A percentile compares a stretch with the other conserved stretches of the same genome.
phyloP scores from a whole-genome alignment of 1,140 invertebrate genomes.

The Calliopsis andreniformis region DNA sequence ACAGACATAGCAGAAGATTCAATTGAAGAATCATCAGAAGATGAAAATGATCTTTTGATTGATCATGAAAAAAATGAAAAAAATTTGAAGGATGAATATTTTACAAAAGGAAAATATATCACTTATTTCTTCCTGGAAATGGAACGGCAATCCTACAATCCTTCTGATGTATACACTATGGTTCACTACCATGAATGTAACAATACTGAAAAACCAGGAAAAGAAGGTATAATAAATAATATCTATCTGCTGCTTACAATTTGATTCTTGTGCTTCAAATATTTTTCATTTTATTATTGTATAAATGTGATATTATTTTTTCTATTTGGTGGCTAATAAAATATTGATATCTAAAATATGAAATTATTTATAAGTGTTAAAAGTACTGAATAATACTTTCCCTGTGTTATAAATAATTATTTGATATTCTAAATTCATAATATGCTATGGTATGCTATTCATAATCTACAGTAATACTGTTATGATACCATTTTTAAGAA shows the following conservation, averaged over 20 bases:
- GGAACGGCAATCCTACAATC: slow-evolving; percentile 75
- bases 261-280: slow-evolving; percentile 55
- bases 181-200: slow-evolving; percentile 70
- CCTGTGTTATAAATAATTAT: not conserved
- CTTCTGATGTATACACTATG: slow-evolving; percentile 73
- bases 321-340: slow-evolving; percentile 7
- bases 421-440: not conserved
- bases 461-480: not conserved
- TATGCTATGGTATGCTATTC: not conserved
- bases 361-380: not conserved
- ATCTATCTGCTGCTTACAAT: slow-evolving; percentile 56
- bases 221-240: slow-evolving; percentile 69
- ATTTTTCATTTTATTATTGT: slow-evolving; percentile 56
- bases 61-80: slow-evolving; percentile 59
- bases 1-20: slow-evolving; percentile 71
- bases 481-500: not conserved
- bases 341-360: not conserved
- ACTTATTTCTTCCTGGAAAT: slow-evolving; percentile 77
- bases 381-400: not conserved
- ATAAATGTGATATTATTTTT: slow-evolving; percentile 38
- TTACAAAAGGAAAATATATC: slow-evolving; percentile 77
- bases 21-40: slow-evolving; percentile 64
- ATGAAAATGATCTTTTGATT: slow-evolving; percentile 63
- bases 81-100: slow-evolving; percentile 73
- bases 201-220: slow-evolving; percentile 52